Percentiles rank a stretch among this genome's conserved stretches.
Evolutionary conservation across 1,140 invertebrate species (phyloP).

Genomic region (Lepidurus apus): DNA sequence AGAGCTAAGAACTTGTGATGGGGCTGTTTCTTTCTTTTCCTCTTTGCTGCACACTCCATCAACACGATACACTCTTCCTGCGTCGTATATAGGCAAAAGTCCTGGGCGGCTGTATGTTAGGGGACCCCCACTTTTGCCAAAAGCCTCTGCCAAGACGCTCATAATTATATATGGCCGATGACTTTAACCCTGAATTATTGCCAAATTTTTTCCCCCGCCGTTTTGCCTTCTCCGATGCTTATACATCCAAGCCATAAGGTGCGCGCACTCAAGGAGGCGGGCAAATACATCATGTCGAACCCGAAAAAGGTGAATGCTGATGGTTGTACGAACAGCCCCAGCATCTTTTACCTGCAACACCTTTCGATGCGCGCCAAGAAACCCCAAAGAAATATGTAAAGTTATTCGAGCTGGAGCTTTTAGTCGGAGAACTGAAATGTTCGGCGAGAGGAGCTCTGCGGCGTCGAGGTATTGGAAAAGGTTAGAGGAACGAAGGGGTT

Average conservation of each 20-base stretch:
- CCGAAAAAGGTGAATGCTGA: slow-evolving; percentile 8
- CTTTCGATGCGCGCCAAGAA: background rate
- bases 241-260: too few relatives aligned
- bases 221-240: too few relatives aligned
- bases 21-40: slow-evolving; percentile 14
- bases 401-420: background rate
- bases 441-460: too few relatives aligned
- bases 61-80: background rate
- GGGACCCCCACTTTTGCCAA: background rate
- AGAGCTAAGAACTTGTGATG: slow-evolving; percentile 14
- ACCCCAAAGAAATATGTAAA: background rate
- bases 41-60: slow-evolving; percentile 13
- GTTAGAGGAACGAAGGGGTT: background rate
- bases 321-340: background rate
- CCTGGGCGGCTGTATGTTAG: background rate
- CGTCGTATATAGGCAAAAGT: background rate
- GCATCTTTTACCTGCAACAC: slow-evolving; percentile 8
- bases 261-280: background rate
- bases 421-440: background rate
- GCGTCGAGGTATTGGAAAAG: background rate
- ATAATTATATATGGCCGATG: slow-evolving; percentile 11
- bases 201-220: background rate
- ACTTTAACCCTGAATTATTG: slow-evolving; percentile 18
- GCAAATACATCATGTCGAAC: slow-evolving; percentile 5
- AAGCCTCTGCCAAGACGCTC: slow-evolving; percentile 16